Evolutionary conservation across 1,140 invertebrate species (phyloP).

Genomic region (Aphis craccivora): DNA sequence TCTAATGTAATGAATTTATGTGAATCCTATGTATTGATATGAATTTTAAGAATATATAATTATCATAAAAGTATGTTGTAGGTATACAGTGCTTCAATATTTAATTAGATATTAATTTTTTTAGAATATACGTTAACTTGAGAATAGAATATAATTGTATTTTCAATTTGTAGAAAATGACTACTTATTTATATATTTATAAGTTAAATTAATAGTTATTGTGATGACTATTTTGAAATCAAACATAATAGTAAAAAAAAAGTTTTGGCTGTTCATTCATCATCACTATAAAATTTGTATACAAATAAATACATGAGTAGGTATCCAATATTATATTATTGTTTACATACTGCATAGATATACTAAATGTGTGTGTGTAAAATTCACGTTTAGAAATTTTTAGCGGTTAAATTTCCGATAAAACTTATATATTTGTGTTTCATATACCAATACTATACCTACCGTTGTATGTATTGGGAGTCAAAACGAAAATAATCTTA

Average conservation of each 20-base stretch:
- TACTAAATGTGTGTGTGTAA: background rate
- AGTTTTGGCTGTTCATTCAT: background rate
- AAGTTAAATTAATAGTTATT: background rate
- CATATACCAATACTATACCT: background rate
- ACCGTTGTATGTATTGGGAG: background rate
- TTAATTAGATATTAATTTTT: conserved; percentile 1
- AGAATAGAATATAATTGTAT: background rate
- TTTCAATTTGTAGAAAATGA: background rate
- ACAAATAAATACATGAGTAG: background rate
- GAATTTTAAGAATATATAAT: background rate
- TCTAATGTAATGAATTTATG: background rate
- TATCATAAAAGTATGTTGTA: background rate
- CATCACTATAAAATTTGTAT: too few relatives aligned
- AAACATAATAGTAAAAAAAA: background rate
- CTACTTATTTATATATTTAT: background rate
- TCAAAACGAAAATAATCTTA: background rate
- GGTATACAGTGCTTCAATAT: background rate
- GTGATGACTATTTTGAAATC: background rate
- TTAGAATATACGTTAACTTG: background rate
- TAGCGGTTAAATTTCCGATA: background rate
- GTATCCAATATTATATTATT: background rate
- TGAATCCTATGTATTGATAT: background rate
- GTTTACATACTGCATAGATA: background rate
- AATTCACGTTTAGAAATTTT: background rate
- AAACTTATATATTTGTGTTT: background rate